A percentile compares a stretch with the other conserved stretches of the same genome.
Evolutionary conservation across 2,797 vertebrate species (phyloP).

Genomic region (Fistularia tabacaria): DNA sequence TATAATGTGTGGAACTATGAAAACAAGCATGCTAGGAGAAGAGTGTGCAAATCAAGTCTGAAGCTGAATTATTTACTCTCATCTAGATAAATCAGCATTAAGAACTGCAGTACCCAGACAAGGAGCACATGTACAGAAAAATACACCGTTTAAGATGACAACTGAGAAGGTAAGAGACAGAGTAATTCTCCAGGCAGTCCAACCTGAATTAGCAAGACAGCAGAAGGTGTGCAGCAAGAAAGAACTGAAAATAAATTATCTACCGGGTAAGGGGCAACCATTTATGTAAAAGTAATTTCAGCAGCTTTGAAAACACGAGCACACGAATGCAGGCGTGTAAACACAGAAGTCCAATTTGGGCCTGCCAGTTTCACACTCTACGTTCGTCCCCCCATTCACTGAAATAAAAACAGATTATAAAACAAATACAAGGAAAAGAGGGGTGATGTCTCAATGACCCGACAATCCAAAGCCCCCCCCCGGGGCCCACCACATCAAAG

Average conservation of each 20-base stretch:
- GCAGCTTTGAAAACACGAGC: constrained; percentile 12
- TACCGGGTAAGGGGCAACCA: constrained; percentile 29
- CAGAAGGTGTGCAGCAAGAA: constrained; percentile 36
- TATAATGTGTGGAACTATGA: constrained; percentile 19
- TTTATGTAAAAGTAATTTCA: constrained; percentile 43
- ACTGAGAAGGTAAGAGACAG: constrained; percentile 19
- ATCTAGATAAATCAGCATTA: constrained; percentile 22
- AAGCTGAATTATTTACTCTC: constrained; percentile 39
- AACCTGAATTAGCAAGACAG: constrained; percentile 30
- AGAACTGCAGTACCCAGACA: constrained; percentile 9
- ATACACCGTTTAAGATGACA: constrained; percentile 25
- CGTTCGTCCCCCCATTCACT: constrained; percentile 29
- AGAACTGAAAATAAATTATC: constrained; percentile 61
- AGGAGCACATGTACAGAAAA: constrained; percentile 24
- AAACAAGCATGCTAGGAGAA: constrained; percentile 13
- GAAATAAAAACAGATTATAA: constrained; percentile 54
- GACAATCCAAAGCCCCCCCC: constrained; percentile 64
- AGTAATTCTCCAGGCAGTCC: constrained; percentile 22
- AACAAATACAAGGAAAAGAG: constrained; percentile 69
- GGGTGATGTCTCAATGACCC: constrained; percentile 72
- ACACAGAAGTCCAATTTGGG: constrained; percentile 48
- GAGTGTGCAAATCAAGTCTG: constrained; percentile 18
- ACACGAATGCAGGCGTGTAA: constrained; percentile 27
- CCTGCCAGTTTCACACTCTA: constrained; percentile 23
- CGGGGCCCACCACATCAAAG: constrained; percentile 66